Percentiles rank a stretch among this genome's conserved stretches.
phyloP scores from a whole-genome alignment of 2,888 invertebrate genomes.

The Machimus rusticus region DNA sequence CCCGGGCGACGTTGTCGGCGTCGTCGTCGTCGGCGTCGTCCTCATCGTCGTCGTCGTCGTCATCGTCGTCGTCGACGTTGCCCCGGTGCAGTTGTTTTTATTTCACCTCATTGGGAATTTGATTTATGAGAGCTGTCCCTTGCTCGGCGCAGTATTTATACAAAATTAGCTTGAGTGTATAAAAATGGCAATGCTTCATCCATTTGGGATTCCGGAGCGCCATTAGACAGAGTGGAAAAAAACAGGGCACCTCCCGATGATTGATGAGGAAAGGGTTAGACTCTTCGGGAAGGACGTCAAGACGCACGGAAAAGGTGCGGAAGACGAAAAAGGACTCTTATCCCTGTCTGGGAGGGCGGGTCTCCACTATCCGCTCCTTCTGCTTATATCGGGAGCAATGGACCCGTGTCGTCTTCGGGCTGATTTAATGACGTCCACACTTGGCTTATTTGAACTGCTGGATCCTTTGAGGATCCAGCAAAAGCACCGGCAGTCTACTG shows the following conservation, averaged over 20 bases:
- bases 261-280: slow-evolving; percentile 31
- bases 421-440: slow-evolving; percentile 37
- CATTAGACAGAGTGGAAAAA: slow-evolving; percentile 5
- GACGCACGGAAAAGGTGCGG: not conserved
- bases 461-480: not conserved
- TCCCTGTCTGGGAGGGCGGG: not conserved
- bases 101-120: slow-evolving; percentile 17
- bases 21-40: no score
- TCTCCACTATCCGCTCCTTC: not conserved
- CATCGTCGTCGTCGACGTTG: not conserved
- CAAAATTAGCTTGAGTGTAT: slow-evolving; percentile 25
- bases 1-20: not conserved
- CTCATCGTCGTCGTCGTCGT: no score
- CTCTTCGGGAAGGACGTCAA: not conserved
- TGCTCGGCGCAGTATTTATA: slow-evolving; percentile 6
- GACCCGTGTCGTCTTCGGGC: not conserved
- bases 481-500: not conserved
- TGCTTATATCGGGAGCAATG: not conserved
- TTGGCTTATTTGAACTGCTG: slow-evolving; percentile 1
- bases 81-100: not conserved
- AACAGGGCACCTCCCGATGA: not conserved
- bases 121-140: not conserved
- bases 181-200: slow-evolving; percentile 1
- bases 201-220: not conserved
- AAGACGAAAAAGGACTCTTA: not conserved